phyloP scores from a whole-genome alignment of 2,888 invertebrate species.

The Amphipoea oculea region DNA sequence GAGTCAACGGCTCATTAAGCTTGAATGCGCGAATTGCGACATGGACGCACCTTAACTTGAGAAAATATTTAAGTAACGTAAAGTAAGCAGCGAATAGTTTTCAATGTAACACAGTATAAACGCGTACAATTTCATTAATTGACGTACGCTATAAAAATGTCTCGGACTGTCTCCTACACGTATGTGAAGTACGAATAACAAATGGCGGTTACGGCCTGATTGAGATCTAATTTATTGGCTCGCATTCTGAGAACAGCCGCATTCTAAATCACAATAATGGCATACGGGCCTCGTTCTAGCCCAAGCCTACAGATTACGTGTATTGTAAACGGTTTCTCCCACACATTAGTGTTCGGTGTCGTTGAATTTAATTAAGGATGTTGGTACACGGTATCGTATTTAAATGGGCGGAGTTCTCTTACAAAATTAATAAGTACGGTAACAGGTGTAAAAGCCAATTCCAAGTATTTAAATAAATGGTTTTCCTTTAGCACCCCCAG shows the following conservation, averaged over 20 bases:
- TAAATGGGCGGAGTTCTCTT: constrained; percentile 34
- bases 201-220: constrained; percentile 86
- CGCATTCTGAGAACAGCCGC: constrained; percentile 84
- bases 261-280: constrained; percentile 87
- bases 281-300: constrained; percentile 80
- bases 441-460: constrained; percentile 17
- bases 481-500: neutral
- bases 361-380: constrained; percentile 72
- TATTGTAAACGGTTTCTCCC: constrained; percentile 75
- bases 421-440: constrained; percentile 50
- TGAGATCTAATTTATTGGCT: constrained; percentile 89
- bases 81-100: constrained; percentile 32
- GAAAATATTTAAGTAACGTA: constrained; percentile 1
- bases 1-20: neutral
- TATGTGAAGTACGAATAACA: constrained; percentile 80
- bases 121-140: constrained; percentile 44
- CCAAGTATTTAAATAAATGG: constrained; percentile 23
- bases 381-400: constrained; percentile 48
- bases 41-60: neutral
- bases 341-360: constrained; percentile 68
- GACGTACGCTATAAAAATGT: constrained; percentile 58
- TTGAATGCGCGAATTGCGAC: constrained; percentile 2
- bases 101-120: constrained; percentile 16
- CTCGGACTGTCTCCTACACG: constrained; percentile 65
- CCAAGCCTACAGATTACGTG: constrained; percentile 79